A percentile compares a stretch with the other conserved stretches of the same genome.
Evolutionary conservation across 2,888 invertebrate species (phyloP).

Genomic region (Zonitis immaculata): DNA sequence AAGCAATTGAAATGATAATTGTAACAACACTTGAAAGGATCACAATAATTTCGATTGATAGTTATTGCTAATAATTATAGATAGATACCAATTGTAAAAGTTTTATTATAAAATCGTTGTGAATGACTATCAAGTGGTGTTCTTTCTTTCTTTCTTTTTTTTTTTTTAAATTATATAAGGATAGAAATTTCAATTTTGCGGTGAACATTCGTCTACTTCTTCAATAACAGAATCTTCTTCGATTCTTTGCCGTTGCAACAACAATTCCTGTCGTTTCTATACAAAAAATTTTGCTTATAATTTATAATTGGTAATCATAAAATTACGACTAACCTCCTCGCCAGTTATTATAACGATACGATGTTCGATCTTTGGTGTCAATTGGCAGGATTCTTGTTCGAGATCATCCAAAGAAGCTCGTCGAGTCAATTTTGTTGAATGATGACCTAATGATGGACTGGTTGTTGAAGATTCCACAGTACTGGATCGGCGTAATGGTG

Average conservation of each 20-base stretch:
- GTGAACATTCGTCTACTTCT: slow-evolving; percentile 62
- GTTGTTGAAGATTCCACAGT: slow-evolving; percentile 40
- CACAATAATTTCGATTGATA: neutral
- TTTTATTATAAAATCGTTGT: slow-evolving; percentile 13
- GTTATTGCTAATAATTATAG: too few species aligned
- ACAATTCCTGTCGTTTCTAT: slow-evolving; percentile 58
- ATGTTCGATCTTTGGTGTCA: slow-evolving; percentile 77
- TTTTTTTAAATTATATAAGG: too few species aligned
- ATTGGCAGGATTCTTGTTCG: slow-evolving; percentile 74
- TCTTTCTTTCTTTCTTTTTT: too few species aligned
- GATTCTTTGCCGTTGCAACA: slow-evolving; percentile 57
- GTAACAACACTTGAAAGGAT: neutral
- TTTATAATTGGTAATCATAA: neutral
- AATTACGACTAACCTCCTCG: slow-evolving; percentile 59
- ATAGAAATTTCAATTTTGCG: too few species aligned
- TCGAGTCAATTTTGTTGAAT: slow-evolving; percentile 56
- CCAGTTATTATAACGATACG: slow-evolving; percentile 71
- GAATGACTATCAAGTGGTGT: slow-evolving; percentile 17
- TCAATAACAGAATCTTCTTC: slow-evolving; percentile 69
- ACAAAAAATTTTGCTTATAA: slow-evolving; percentile 27
- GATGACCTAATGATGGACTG: slow-evolving; percentile 33
- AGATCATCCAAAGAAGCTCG: slow-evolving; percentile 75
- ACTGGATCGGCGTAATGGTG: slow-evolving; percentile 59
- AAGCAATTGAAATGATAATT: neutral
- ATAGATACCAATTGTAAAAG: too few species aligned